Conservation (phyloP, 2,113 vertebrate genomes). For the Varanus komodoensis region DNA sequence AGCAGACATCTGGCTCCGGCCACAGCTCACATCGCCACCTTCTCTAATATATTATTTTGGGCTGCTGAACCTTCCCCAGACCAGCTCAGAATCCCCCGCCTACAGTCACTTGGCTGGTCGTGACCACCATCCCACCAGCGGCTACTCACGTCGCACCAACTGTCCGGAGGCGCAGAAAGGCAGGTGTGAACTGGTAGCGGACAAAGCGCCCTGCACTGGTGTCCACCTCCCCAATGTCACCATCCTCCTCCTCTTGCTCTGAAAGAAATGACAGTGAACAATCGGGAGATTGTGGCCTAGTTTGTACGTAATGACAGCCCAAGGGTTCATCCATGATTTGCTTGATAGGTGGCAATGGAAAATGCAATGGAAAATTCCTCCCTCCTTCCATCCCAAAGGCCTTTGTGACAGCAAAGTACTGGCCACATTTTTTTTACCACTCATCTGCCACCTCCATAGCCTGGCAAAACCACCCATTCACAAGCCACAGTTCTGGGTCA, state of each 20-base stretch:
- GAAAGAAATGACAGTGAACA: constrained; percentile 16
- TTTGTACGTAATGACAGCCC: no score
- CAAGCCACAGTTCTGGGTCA: no score
- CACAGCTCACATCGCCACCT: background rate
- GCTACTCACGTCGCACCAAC: constrained; percentile 97
- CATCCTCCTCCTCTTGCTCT: constrained; percentile 84
- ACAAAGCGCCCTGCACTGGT: constrained; percentile 93
- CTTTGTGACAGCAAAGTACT: no score
- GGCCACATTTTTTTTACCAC: no score
- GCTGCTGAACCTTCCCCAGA: background rate
- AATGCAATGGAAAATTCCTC: no score
- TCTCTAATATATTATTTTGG: background rate
- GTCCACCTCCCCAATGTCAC: constrained; percentile 85
- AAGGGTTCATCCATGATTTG: no score
- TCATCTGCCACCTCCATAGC: no score
- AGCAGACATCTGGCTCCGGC: background rate
- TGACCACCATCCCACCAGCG: background rate
- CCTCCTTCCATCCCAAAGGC: no score
- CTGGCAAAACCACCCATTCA: no score
- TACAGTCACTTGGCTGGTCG: background rate
- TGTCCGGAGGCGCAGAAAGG: constrained; percentile 92
- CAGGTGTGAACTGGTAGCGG: constrained; percentile 97
- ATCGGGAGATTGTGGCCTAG: rapidly evolving
- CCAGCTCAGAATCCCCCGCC: background rate
- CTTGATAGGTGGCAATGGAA: no score